Percentiles rank a stretch among this genome's conserved stretches.
Evolutionary conservation across 2,888 invertebrate species (phyloP).

Genomic region (Cryptus viduatorius): DNA sequence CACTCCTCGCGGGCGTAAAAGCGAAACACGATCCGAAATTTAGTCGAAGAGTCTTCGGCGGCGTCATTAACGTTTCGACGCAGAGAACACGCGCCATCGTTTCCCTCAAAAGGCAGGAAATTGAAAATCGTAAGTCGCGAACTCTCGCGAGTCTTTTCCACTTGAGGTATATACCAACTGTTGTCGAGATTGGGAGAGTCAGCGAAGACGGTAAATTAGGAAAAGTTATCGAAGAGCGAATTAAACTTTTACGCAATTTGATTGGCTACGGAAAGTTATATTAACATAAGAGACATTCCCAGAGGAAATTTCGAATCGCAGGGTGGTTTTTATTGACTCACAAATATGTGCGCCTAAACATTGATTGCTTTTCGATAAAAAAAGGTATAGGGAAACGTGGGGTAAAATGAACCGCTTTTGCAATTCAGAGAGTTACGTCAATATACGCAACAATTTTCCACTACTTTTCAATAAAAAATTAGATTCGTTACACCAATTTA

Average conservation of each 20-base stretch:
- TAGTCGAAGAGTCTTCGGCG: not conserved
- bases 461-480: too few species aligned
- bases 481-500: too few species aligned
- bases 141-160: not conserved
- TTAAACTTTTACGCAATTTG: not conserved
- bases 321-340: not conserved
- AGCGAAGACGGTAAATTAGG: not conserved
- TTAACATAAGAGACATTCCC: not conserved
- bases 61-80: constrained; percentile 24
- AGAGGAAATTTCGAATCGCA: not conserved
- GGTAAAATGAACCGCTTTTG: too few species aligned
- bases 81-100: not conserved
- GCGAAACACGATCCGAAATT: not conserved
- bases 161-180: not conserved
- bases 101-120: constrained; percentile 16
- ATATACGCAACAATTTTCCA: too few species aligned
- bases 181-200: not conserved
- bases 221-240: constrained; percentile 3
- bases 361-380: not conserved
- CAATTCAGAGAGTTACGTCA: too few species aligned
- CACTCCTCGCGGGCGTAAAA: not conserved
- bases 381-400: not conserved
- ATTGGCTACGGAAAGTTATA: not conserved
- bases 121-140: constrained; percentile 17
- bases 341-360: not conserved